phyloP scores from a whole-genome alignment of 2,113 vertebrate genomes.

The Ramphastos sulfuratus region DNA sequence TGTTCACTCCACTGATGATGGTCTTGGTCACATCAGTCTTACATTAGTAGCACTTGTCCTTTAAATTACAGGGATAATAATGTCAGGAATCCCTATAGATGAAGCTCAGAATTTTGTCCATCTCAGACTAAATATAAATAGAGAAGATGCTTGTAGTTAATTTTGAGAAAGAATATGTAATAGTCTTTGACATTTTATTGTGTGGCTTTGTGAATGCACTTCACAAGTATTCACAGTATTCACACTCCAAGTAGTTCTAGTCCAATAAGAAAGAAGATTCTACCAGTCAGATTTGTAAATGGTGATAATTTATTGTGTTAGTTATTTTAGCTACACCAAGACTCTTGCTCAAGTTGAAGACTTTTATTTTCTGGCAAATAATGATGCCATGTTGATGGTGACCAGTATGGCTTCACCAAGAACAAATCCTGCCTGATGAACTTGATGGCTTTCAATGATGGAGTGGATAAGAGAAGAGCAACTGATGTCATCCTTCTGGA shows the following conservation, averaged over 20 bases:
- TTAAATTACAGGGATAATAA: background rate
- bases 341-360: no score
- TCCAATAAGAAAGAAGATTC: background rate
- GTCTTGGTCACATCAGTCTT: background rate
- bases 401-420: no score
- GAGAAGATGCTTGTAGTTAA: background rate
- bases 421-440: no score
- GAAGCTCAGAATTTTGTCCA: background rate
- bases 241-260: background rate
- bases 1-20: background rate
- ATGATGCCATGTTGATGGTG: background rate
- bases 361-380: background rate
- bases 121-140: background rate
- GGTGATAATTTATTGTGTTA: background rate
- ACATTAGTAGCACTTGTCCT: background rate
- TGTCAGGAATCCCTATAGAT: background rate
- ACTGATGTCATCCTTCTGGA: no score
- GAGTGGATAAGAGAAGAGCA: no score
- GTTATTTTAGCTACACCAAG: background rate
- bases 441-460: no score
- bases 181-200: background rate
- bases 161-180: background rate
- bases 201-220: background rate
- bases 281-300: background rate
- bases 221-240: no score